Base-by-base conservation (phyloP, 2,888 invertebrate species). In the Abscondita cerata region DNA sequence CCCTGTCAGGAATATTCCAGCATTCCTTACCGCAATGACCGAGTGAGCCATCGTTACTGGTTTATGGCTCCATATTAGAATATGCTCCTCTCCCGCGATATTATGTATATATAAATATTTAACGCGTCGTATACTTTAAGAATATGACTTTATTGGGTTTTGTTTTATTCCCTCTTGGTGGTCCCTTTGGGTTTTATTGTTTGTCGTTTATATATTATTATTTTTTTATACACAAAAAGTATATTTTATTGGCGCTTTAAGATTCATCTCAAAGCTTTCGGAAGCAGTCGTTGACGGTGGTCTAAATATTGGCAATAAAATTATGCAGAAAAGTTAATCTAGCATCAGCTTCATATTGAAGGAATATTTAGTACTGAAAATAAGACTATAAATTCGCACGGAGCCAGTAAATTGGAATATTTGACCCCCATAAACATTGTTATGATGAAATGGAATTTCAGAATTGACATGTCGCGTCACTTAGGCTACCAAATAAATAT, bases 341-440 rank as follows among this genome's bases (percentile, higher is more conserved):
- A 60, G 60, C 64, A 64, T 64, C 63, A 65, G 72, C 72, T 75
- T 75, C 73, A 76, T 75, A 75, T 75, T 74, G 75, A 73, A 73
- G 73, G 78, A 78, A 78, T 76, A 77, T 77, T 76, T 76, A 75
- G 75, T 72, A 69, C 73, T 75, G 75, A 73, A 77, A 76, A 76
- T 76, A 76, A 76, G 79, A 76, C 78, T 72, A 79, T 78, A 79
- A 78, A 79, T 78, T 77, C 75, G 67, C 72, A 70, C 68, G 71
- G 71, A 72, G 74, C 72, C 73, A 72, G 77, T 76, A 78, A 78
- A 79, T 79, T 79, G 79, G 78, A 79, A 79, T 79, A 79, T 79
- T 78, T 79, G 79, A 79, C 79, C 78, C 75, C 77, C 77, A 78
- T 79, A 79, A 79, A 77, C 76, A 75, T 63, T 75, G 74, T 76